These are phyloP conservation scores for Sciaenops ocellatus DNA, from an alignment of 2,797 vertebrate species.

Conservation along the genomic window DNA sequence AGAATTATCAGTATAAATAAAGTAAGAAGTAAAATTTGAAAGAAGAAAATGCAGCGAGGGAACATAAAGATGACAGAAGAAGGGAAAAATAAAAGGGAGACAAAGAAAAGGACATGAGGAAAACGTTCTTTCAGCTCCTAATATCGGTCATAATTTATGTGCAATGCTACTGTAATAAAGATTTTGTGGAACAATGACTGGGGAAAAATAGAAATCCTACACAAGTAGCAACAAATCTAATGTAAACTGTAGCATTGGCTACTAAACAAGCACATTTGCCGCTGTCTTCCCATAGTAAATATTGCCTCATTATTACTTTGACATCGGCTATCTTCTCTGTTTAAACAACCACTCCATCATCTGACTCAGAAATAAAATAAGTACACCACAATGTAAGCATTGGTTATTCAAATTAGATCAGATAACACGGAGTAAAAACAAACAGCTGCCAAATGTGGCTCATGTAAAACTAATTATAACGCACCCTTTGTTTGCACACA, in stretches of 20 bases:
- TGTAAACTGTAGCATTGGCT: constrained; percentile 12
- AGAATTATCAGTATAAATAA: neutral
- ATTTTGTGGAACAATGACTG: neutral
- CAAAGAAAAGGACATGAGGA: neutral
- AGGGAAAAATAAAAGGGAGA: too few relatives aligned
- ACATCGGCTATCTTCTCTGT: constrained; percentile 37
- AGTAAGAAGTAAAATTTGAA: neutral
- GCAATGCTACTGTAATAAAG: neutral
- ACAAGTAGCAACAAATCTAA: constrained; percentile 15
- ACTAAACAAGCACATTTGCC: constrained; percentile 9
- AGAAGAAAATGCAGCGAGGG: neutral
- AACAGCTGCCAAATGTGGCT: constrained; percentile 78
- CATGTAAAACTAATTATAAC: constrained; percentile 83
- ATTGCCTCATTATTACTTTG: constrained; percentile 7
- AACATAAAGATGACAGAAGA: neutral
- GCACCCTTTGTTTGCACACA: constrained; percentile 79
- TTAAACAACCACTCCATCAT: constrained; percentile 63
- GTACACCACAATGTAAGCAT: constrained; percentile 64
- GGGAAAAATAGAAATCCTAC: neutral
- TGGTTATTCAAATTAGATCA: constrained; percentile 78
- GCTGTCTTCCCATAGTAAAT: constrained; percentile 4
- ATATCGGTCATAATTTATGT: constrained; percentile 9
- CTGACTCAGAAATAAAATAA: constrained; percentile 54
- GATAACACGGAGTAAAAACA: constrained; percentile 69
- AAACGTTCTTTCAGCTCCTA: neutral